These are phyloP conservation scores for Telenomus remus DNA, from an alignment of 1,140 invertebrate genomes.

Conservation along the genomic window DNA sequence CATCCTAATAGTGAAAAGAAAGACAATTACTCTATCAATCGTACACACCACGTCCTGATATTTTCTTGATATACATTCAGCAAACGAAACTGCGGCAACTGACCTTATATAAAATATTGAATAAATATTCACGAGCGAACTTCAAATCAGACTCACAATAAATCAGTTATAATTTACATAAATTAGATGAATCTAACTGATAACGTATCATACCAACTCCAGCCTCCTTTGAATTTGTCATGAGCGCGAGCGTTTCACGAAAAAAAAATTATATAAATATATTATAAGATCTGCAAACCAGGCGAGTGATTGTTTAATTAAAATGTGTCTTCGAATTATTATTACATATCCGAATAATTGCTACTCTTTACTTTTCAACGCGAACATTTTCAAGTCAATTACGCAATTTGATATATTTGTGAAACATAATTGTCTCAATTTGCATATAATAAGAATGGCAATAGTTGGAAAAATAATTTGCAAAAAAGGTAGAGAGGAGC, in stretches of 20 bases:
- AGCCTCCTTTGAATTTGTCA: conserved; percentile 45
- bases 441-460: conserved; percentile 63
- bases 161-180: conserved; percentile 57
- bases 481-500: conserved; percentile 15
- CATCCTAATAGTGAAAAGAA: conserved; percentile 56
- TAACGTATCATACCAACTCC: conserved; percentile 42
- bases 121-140: conserved; percentile 56
- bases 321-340: conserved; percentile 4
- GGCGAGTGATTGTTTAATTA: conserved; percentile 33
- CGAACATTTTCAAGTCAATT: too few species aligned
- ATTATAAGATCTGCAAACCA: conserved; percentile 9
- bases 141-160: conserved; percentile 40
- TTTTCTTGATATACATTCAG: conserved; percentile 50
- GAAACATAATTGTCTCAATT: conserved; percentile 44
- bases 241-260: conserved; percentile 5
- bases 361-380: too few species aligned
- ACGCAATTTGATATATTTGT: conserved; percentile 23
- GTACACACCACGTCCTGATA: conserved; percentile 44
- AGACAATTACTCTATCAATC: conserved; percentile 62
- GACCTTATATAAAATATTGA: conserved; percentile 56
- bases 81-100: conserved; percentile 35
- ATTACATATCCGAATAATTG: not conserved
- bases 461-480: conserved; percentile 21
- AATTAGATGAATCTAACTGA: conserved; percentile 53
- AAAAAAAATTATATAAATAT: conserved; percentile 2